Percentiles rank a stretch among this genome's conserved stretches.
phyloP scores from a whole-genome alignment of 2,113 vertebrate species.

The Rallus limicola region DNA sequence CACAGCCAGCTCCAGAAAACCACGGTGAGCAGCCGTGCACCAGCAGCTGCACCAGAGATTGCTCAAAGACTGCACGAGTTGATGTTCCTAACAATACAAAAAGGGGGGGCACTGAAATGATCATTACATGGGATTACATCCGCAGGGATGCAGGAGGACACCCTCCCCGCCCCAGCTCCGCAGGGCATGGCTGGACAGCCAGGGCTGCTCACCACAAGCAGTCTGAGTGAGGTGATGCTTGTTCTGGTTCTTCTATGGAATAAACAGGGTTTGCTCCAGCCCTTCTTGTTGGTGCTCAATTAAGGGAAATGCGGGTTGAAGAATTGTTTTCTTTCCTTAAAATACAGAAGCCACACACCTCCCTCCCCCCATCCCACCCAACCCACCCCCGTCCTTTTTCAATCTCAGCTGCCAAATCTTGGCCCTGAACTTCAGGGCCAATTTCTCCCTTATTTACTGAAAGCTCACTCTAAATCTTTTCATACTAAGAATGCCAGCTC shows the following conservation, averaged over 20 bases:
- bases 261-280: not conserved
- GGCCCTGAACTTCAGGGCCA: slow-evolving; percentile 19
- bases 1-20: not conserved
- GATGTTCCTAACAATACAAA: not conserved
- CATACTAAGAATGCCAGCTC: not conserved
- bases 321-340: not conserved
- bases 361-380: no score
- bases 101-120: not conserved
- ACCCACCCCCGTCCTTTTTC: not conserved
- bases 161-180: not conserved
- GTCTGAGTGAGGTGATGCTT: not conserved
- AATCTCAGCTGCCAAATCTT: not conserved
- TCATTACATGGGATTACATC: not conserved
- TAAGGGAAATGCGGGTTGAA: not conserved
- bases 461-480: slow-evolving; percentile 46
- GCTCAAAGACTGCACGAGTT: not conserved
- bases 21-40: not conserved
- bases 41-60: not conserved
- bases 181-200: not conserved
- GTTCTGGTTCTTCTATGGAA: not conserved
- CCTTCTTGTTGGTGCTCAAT: not conserved
- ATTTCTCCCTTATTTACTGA: slow-evolving; percentile 55
- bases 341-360: not conserved
- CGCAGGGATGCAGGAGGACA: not conserved
- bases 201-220: not conserved